Evolutionary conservation across 1,140 invertebrate genomes (phyloP).

Genomic region (Drosophila ambigua): DNA sequence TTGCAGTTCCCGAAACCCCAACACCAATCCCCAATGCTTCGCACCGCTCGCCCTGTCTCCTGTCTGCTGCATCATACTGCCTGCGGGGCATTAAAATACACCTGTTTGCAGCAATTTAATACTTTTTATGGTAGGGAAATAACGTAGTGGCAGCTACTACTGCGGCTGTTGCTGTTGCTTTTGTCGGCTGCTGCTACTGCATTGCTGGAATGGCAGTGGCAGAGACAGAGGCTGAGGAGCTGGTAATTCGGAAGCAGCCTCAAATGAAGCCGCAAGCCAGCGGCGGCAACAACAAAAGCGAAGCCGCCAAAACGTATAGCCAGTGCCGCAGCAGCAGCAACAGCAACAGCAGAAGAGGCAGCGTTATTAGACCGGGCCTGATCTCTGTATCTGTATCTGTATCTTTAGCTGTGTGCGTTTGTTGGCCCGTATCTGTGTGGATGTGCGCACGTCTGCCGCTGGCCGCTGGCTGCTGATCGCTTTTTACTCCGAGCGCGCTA

Average conservation of each 20-base stretch:
- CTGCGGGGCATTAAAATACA: constrained; percentile 74
- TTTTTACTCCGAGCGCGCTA: constrained; percentile 83
- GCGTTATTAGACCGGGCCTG: constrained; percentile 68
- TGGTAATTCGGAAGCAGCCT: constrained; percentile 81
- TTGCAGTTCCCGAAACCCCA: constrained; percentile 50
- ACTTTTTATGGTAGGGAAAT: constrained; percentile 79
- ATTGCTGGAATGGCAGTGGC: constrained; percentile 45
- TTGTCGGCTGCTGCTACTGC: constrained; percentile 43
- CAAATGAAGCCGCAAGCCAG: constrained; percentile 74
- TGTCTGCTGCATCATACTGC: constrained; percentile 9
- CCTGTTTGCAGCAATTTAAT: constrained; percentile 81
- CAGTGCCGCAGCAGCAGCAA: constrained; percentile 39
- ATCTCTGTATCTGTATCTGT: constrained; percentile 15
- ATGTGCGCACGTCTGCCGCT: constrained; percentile 74
- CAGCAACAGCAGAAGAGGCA: constrained; percentile 13
- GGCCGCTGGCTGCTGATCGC: constrained; percentile 62
- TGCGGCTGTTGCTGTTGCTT: constrained; percentile 13
- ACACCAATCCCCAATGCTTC: constrained; percentile 7
- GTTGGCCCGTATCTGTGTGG: constrained; percentile 31
- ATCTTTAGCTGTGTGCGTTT: constrained; percentile 20
- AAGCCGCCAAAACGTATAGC: constrained; percentile 73
- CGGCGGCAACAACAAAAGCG: constrained; percentile 59
- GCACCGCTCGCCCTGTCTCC: constrained; percentile 3
- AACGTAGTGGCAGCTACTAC: constrained; percentile 45
- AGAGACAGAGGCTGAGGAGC: constrained; percentile 3